Evolutionary conservation across 2,797 vertebrate species (phyloP).

Genomic region (Takifugu ocellatus): DNA sequence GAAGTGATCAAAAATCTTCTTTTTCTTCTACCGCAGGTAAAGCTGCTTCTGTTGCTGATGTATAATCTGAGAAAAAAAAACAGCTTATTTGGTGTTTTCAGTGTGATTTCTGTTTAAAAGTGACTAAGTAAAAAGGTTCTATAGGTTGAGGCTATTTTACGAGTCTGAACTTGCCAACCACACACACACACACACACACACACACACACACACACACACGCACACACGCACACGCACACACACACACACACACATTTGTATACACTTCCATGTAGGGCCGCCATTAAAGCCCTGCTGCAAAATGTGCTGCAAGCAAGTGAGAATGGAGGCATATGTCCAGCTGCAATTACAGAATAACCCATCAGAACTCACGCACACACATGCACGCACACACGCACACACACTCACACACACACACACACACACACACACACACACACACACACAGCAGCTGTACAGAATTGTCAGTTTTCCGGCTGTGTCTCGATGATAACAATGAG

Average conservation of each 20-base stretch:
- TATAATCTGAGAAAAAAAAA: no score
- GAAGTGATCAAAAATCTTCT: no score
- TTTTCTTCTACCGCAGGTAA: no score
- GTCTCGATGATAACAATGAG: conserved; percentile 52
- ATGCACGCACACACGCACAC: conserved; percentile 19
- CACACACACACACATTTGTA: neutral
- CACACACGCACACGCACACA: neutral
- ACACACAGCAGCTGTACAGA: conserved; percentile 12
- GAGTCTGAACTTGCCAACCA: no score
- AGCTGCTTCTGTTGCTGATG: no score
- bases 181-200: no score
- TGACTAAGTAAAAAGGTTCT: no score
- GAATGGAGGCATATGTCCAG: conserved; percentile 33
- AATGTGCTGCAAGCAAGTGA: conserved; percentile 4
- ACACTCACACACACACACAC: conserved; percentile 9
- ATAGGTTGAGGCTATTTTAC: no score
- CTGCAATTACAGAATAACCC: conserved; percentile 23
- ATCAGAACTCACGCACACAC: conserved; percentile 20
- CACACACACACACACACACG: no score
- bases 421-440: conserved; percentile 19
- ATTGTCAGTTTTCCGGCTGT: conserved; percentile 52
- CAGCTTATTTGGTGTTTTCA: no score
- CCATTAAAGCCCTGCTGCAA: neutral
- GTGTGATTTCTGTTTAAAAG: no score
- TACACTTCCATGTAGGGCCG: neutral